phyloP scores from a whole-genome alignment of 53 echinoderm and acorn worm species.

The Arbacia lixula region DNA sequence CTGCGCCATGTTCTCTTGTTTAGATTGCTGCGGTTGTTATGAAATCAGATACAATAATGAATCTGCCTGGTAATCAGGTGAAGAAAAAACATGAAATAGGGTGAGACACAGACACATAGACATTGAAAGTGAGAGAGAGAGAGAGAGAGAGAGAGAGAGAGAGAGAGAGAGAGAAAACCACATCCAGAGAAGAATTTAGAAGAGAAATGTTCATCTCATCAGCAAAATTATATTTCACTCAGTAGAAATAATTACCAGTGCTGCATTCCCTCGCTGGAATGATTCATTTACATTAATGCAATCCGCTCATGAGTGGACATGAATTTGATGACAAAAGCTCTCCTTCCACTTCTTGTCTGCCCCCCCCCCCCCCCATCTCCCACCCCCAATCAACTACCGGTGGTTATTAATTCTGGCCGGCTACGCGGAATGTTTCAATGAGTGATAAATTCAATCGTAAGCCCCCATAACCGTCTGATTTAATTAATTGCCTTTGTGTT shows the following conservation, averaged over 20 bases:
- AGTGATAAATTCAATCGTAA: constrained; percentile 44
- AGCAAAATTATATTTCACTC: constrained; percentile 17
- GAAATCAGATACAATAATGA: too few species aligned
- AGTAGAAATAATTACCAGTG: background rate
- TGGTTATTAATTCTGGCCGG: constrained; percentile 37
- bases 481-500: constrained; percentile 51
- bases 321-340: background rate
- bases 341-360: background rate
- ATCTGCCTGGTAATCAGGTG: too few species aligned
- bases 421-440: constrained; percentile 39
- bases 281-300: constrained; percentile 15
- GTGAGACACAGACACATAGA: background rate
- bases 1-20: too few species aligned
- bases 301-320: background rate
- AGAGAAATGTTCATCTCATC: background rate
- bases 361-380: background rate
- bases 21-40: too few species aligned
- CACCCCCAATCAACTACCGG: background rate
- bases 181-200: too few species aligned
- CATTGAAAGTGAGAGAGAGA: too few species aligned
- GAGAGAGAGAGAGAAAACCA: too few species aligned
- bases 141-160: too few species aligned
- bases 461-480: constrained; percentile 37
- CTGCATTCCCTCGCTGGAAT: too few species aligned
- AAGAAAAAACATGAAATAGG: too few species aligned